Evolutionary conservation across 2,113 vertebrate species (phyloP).

Genomic region (Leucosticte australis): DNA sequence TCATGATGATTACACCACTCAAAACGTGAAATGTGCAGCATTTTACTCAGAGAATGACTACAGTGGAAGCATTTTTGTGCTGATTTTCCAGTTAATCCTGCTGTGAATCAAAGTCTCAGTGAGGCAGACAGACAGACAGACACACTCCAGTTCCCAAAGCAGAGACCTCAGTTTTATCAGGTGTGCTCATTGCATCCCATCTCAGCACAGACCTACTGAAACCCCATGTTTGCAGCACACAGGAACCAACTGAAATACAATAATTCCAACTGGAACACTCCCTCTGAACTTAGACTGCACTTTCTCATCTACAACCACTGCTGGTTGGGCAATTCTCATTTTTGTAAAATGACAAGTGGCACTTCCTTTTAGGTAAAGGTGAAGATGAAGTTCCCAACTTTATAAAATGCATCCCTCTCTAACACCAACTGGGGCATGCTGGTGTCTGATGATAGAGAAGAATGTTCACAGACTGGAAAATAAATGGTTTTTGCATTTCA

Average conservation of each 20-base stretch:
- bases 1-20: background rate
- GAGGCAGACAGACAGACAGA: background rate
- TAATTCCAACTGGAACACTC: background rate
- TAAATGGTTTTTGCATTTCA: conserved; percentile 80
- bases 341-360: conserved; percentile 61
- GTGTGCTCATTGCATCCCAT: background rate
- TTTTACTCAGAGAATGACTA: background rate
- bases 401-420: conserved; percentile 56
- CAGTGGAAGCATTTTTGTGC: background rate
- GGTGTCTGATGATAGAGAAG: conserved; percentile 51
- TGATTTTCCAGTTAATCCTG: background rate
- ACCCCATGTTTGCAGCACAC: background rate
- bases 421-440: conserved; percentile 57
- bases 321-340: conserved; percentile 60
- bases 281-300: conserved; percentile 34
- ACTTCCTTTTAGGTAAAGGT: conserved; percentile 70
- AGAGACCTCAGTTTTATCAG: background rate
- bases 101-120: background rate
- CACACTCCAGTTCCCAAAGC: background rate
- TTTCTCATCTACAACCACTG: conserved; percentile 60
- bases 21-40: background rate
- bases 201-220: background rate
- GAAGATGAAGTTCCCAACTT: conserved; percentile 67
- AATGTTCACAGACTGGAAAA: conserved; percentile 67
- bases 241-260: background rate